phyloP scores from a whole-genome alignment of 2,888 invertebrate species.

The Stegana nigrithorax region DNA sequence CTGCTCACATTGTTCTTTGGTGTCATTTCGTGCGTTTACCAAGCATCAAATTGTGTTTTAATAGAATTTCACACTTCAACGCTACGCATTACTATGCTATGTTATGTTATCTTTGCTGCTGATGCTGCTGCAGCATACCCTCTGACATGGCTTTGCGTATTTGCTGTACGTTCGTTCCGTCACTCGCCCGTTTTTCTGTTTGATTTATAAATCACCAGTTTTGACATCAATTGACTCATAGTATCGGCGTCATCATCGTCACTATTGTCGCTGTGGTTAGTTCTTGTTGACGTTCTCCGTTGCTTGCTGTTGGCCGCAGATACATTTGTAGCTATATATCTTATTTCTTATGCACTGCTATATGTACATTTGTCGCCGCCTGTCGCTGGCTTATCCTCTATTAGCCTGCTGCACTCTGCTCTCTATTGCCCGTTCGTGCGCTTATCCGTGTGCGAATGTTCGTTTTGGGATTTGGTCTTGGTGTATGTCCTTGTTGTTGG shows the following conservation, averaged over 20 bases:
- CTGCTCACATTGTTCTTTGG: neutral
- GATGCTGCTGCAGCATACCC: neutral
- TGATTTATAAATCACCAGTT: slow-evolving; percentile 16
- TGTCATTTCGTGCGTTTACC: neutral
- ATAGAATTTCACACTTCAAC: slow-evolving; percentile 15
- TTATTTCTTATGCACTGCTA: neutral
- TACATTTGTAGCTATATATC: slow-evolving; percentile 13
- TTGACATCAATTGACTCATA: slow-evolving; percentile 19
- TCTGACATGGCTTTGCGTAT: no score
- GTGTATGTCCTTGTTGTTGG: no score
- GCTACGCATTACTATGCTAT: neutral
- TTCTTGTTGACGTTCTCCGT: neutral
- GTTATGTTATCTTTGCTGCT: neutral
- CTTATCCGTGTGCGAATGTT: no score
- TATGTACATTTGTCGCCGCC: no score
- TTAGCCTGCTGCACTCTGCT: no score
- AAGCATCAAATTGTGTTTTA: slow-evolving; percentile 15
- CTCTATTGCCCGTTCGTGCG: no score
- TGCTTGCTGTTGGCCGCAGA: neutral
- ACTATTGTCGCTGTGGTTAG: slow-evolving; percentile 1
- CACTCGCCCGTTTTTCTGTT: neutral
- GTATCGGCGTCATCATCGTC: neutral
- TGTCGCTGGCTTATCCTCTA: no score
- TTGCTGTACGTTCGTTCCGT: neutral
- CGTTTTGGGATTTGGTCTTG: no score